Conservation (phyloP, 2,113 vertebrate genomes). For the Podocnemis expansa region DNA sequence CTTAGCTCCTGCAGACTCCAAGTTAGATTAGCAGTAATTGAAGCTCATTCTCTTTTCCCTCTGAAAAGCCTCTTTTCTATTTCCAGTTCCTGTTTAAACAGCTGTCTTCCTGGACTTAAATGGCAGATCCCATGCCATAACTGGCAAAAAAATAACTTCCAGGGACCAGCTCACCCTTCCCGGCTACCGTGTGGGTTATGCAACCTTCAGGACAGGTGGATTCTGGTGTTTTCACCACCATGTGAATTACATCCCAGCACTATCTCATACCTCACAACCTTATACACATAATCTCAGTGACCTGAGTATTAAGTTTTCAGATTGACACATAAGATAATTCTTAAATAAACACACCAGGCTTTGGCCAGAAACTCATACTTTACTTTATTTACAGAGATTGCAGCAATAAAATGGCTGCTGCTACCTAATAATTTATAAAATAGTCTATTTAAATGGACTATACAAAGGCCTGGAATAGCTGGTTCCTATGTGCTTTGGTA, state of each 20-base stretch:
- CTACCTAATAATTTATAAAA: neutral
- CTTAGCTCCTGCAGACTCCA: neutral
- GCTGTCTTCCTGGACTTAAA: neutral
- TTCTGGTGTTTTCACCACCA: neutral
- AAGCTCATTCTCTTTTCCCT: fast-evolving
- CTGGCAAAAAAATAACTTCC: neutral
- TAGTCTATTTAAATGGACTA: fast-evolving
- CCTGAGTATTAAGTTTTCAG: neutral
- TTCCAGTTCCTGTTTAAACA: neutral
- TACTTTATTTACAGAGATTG: neutral
- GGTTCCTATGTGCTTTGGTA: neutral
- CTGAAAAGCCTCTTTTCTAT: neutral
- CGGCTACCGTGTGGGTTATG: neutral
- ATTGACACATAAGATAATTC: neutral
- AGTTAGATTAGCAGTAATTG: fast-evolving
- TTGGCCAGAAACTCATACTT: neutral
- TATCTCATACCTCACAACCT: no score
- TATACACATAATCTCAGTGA: neutral
- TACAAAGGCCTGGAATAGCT: neutral
- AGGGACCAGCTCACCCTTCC: neutral
- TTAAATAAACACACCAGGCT: neutral
- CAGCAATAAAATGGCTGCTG: constrained; percentile 15
- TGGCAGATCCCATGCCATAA: neutral
- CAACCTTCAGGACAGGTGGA: neutral
- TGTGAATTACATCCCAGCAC: neutral